A percentile compares a stretch with the other conserved stretches of the same genome.
These are phyloP conservation scores for Cryptocephalus moraei DNA, from an alignment of 2,888 invertebrate genomes.

Conservation along the genomic window DNA sequence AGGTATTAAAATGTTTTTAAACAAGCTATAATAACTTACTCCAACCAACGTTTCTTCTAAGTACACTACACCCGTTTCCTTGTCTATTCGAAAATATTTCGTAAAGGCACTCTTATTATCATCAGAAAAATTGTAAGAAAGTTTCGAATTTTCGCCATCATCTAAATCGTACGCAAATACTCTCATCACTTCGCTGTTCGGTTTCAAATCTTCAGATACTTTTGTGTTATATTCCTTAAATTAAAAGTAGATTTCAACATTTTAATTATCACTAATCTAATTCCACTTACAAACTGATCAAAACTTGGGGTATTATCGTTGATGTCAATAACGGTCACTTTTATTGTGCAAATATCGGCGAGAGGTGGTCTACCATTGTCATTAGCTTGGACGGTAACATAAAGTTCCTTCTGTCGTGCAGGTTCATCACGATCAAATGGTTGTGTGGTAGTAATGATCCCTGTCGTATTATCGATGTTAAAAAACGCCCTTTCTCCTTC, in stretches of 20 bases:
- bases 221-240: slow-evolving; percentile 58
- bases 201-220: slow-evolving; percentile 69
- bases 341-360: slow-evolving; percentile 89
- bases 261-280: slow-evolving; percentile 6
- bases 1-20: no score
- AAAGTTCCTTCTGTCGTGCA: slow-evolving; percentile 68
- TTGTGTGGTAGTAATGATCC: slow-evolving; percentile 63
- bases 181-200: slow-evolving; percentile 69
- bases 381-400: slow-evolving; percentile 81
- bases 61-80: slow-evolving; percentile 69
- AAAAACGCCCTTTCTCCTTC: slow-evolving; percentile 68
- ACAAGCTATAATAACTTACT: slow-evolving; percentile 18
- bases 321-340: slow-evolving; percentile 80
- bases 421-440: slow-evolving; percentile 88
- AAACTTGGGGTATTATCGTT: slow-evolving; percentile 84
- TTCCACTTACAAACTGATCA: slow-evolving; percentile 63
- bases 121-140: slow-evolving; percentile 56
- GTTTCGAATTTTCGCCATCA: slow-evolving; percentile 80
- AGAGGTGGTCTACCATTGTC: slow-evolving; percentile 86
- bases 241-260: slow-evolving; percentile 1
- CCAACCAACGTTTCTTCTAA: slow-evolving; percentile 24
- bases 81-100: slow-evolving; percentile 72
- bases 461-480: slow-evolving; percentile 65
- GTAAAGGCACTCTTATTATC: slow-evolving; percentile 38
- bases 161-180: slow-evolving; percentile 90